phyloP scores from a whole-genome alignment of 2,797 vertebrate genomes.

The Bovichtus diacanthus region DNA sequence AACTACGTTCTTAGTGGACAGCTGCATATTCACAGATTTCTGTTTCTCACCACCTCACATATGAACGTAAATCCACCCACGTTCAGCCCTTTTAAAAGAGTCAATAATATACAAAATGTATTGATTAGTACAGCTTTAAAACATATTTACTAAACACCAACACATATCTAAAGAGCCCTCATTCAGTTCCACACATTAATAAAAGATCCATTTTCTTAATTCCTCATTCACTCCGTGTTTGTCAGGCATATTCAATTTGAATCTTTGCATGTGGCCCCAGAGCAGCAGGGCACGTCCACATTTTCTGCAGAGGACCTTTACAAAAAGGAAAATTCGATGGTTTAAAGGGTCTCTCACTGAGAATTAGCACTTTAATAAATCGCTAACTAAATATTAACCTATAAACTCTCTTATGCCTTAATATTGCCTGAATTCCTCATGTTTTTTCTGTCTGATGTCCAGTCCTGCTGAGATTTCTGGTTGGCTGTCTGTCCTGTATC shows the following conservation, averaged over 20 bases:
- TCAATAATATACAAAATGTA: background rate
- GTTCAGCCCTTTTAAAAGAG: background rate
- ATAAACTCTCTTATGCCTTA: background rate
- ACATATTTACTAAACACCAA: background rate
- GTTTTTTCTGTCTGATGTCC: constrained; percentile 1
- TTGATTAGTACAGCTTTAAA: background rate
- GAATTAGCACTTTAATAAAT: constrained; percentile 35
- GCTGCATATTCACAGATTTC: background rate
- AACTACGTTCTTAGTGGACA: background rate
- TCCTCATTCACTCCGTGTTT: background rate
- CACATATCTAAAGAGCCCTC: background rate
- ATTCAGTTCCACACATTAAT: background rate
- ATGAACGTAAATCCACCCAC: background rate
- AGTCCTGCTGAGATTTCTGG: constrained; percentile 6
- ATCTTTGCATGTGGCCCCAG: background rate
- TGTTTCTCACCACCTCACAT: background rate
- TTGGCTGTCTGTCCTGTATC: constrained; percentile 24
- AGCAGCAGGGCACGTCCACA: constrained; percentile 4
- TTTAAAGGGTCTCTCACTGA: constrained; percentile 15
- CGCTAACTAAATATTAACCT: constrained; percentile 33
- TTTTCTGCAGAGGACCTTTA: constrained; percentile 21
- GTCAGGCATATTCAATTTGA: no score
- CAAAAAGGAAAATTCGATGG: constrained; percentile 15
- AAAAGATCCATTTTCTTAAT: background rate
- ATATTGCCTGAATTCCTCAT: constrained; percentile 15